These are phyloP conservation scores for Diploptera punctata DNA, from an alignment of 2,888 invertebrate species.

Conservation along the genomic window DNA sequence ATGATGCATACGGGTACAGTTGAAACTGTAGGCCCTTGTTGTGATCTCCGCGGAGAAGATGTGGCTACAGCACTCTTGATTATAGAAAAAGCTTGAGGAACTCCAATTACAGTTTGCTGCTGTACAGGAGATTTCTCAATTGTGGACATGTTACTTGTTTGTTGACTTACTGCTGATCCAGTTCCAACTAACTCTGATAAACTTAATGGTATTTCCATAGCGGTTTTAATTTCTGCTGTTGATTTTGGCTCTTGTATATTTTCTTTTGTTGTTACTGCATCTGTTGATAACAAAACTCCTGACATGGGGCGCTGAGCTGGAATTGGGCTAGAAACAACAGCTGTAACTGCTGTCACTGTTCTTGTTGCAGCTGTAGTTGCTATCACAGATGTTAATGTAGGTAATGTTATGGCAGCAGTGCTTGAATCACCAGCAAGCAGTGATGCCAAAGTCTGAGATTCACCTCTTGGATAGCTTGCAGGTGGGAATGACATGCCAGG, in stretches of 20 bases:
- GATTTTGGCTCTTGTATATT: neutral
- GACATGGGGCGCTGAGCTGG: too few species aligned
- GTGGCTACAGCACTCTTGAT: neutral
- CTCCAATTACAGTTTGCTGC: neutral
- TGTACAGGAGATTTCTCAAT: neutral
- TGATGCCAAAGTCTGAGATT: neutral
- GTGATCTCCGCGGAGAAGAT: neutral
- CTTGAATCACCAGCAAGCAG: neutral
- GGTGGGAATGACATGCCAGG: constrained; percentile 58
- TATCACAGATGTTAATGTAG: constrained; percentile 15
- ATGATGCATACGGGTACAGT: constrained; percentile 24
- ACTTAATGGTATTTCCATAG: neutral
- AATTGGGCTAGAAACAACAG: constrained; percentile 36
- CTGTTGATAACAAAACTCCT: too few species aligned
- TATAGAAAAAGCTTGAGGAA: neutral
- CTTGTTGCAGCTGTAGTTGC: constrained; percentile 42
- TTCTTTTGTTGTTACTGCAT: neutral
- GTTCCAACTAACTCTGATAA: neutral
- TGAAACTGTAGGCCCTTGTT: neutral
- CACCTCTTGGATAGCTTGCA: constrained; percentile 47
- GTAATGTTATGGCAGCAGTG: neutral
- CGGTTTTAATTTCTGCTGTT: neutral
- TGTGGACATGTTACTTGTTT: neutral
- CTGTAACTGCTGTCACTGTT: constrained; percentile 40
- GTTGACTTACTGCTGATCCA: too few species aligned